A percentile compares a stretch with the other conserved stretches of the same genome.
These are phyloP conservation scores for Drosophila engyochracea DNA, from an alignment of 2,888 invertebrate genomes.

Conservation along the genomic window DNA sequence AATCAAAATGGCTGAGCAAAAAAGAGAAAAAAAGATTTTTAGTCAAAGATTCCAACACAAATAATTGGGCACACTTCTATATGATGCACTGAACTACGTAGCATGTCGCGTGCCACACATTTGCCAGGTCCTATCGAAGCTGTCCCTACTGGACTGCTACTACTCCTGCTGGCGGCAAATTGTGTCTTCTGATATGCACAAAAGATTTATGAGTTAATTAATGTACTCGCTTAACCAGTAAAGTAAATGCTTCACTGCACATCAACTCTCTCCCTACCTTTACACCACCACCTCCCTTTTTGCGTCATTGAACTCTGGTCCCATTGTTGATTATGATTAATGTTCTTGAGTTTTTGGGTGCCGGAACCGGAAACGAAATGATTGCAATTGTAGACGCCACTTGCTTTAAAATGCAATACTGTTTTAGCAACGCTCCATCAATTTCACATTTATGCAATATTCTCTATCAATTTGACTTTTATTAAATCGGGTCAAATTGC, in stretches of 20 bases:
- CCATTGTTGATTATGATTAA: constrained; percentile 71
- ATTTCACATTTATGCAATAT: constrained; percentile 39
- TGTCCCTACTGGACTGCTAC: constrained; percentile 7
- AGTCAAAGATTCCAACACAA: constrained; percentile 46
- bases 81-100: constrained; percentile 6
- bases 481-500: constrained; percentile 63
- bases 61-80: constrained; percentile 37
- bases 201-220: constrained; percentile 82
- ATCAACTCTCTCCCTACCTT: neutral
- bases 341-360: constrained; percentile 27
- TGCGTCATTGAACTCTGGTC: neutral
- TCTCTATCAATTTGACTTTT: constrained; percentile 47
- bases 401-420: constrained; percentile 54
- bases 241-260: constrained; percentile 19
- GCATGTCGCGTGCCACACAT: constrained; percentile 37
- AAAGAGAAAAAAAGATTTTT: constrained; percentile 13
- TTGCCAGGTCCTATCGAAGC: constrained; percentile 20
- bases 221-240: constrained; percentile 44
- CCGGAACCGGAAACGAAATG: constrained; percentile 63
- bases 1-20: constrained; percentile 57
- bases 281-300: neutral
- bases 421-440: constrained; percentile 42
- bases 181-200: constrained; percentile 69
- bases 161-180: constrained; percentile 46
- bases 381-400: constrained; percentile 22